Evolutionary conservation across 1,140 invertebrate genomes (phyloP), one percentile per base, ranked within the genome.

Genomic region (Lucilia cuprina): DNA sequence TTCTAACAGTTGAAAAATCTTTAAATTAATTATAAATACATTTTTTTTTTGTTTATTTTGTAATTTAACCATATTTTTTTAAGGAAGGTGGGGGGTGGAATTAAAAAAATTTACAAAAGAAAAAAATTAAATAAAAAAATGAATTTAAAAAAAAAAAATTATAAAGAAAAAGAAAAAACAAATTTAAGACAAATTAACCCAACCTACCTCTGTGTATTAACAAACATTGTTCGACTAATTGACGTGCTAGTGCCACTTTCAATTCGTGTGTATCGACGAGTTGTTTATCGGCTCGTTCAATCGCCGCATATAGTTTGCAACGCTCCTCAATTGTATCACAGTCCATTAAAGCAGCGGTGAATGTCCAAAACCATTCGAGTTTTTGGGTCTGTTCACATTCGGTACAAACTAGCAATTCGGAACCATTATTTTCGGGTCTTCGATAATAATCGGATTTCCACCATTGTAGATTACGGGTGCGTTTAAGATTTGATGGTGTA

Each of bases 341-440:
- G 74, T 88, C 87, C 35, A 84, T 85, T 9, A 88, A 82, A 0
- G 87, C 86, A 12, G 87, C 87, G 65, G 84, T 84, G 50, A 88
- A 88, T 25, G 87, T 83, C 87, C 87, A 88, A 84, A 86, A 88
- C 87, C 87, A 88, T 82, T 88, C 87, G 85, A 88, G 74, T 84
- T 88, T 88, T 83, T 88, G 87, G n/a, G 84, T 85, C 70, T 87
- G 85, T 34, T 82, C 84, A 70, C 87, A 88, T 65, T 86, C 87
- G 30, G 84, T 85, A 21, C 87, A 88, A 47, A 87, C 82, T 50
- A 88, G 85, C 41, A 88, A 83, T 83, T 88, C 87, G 83, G 86
- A 85, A n/a, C 87, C 87, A 70, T 85, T 87, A 74, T 85, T 86
- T 47, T 87, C 86, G 4, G 86, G 87, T 41, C 86, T 85, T 19